A percentile compares a stretch with the other conserved stretches of the same genome.
phyloP scores from a whole-genome alignment of 2,113 vertebrate species.

The Tenebrosternarchus preto region DNA sequence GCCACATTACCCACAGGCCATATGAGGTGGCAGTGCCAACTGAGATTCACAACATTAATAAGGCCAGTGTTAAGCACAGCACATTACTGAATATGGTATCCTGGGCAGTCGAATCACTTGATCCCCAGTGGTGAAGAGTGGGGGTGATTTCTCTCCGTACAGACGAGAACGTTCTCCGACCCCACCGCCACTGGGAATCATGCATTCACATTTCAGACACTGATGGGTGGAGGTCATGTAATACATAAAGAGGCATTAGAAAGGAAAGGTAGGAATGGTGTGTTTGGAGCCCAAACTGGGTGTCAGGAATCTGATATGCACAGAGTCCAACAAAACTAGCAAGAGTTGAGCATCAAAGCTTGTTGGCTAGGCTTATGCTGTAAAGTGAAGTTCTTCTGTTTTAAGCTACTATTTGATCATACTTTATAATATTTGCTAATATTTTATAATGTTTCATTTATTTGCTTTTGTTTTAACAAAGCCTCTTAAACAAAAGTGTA shows the following conservation, averaged over 20 bases:
- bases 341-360: neutral
- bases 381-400: neutral
- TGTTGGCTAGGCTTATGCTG: neutral
- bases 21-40: conserved; percentile 77
- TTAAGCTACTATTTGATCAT: neutral
- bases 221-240: too few relatives aligned
- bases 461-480: neutral
- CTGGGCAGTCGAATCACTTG: conserved; percentile 84
- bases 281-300: conserved; percentile 19
- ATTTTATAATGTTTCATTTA: neutral
- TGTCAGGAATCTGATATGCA: conserved; percentile 10
- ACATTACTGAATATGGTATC: conserved; percentile 79
- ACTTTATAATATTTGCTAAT: neutral
- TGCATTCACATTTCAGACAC: neutral
- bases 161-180: conserved; percentile 67
- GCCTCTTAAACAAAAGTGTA: neutral
- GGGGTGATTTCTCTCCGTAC: conserved; percentile 74
- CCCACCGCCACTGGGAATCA: neutral
- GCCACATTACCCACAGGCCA: conserved; percentile 69
- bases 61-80: conserved; percentile 69
- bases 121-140: conserved; percentile 76
- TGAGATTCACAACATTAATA: conserved; percentile 74
- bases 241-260: neutral
- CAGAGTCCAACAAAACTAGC: conserved; percentile 3
- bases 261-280: neutral